Conservation (phyloP, 2,113 vertebrate species). For the Loxodonta africana region DNA sequence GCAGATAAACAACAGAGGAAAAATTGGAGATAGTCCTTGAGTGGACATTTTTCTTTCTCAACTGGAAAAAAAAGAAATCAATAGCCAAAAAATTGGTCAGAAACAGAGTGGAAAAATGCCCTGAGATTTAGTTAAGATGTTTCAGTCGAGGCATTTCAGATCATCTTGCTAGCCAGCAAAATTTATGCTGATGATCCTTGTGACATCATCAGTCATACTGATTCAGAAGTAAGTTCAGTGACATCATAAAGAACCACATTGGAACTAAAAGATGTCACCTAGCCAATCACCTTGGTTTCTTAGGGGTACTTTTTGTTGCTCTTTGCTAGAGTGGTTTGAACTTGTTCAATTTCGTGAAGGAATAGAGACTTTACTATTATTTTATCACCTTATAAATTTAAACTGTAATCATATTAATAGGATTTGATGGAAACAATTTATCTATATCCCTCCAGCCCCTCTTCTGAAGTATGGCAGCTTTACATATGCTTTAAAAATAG, state of each 20-base stretch:
- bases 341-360: constrained; percentile 44
- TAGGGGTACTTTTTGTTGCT: background rate
- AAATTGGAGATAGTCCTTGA: constrained; percentile 10
- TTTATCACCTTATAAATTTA: constrained; percentile 14
- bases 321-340: constrained; percentile 8
- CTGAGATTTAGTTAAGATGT: background rate
- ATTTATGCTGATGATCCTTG: background rate
- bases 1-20: constrained; percentile 70
- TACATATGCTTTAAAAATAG: background rate
- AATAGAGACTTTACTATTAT: constrained; percentile 20
- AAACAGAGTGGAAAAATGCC: constrained; percentile 32
- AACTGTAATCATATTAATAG: background rate
- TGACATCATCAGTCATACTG: constrained; percentile 61
- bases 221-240: constrained; percentile 55
- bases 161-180: background rate
- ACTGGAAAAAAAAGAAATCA: constrained; percentile 6
- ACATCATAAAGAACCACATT: constrained; percentile 71
- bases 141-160: background rate
- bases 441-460: background rate
- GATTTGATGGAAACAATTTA: background rate
- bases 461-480: background rate
- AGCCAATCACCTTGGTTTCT: constrained; percentile 22
- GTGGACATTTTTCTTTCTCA: constrained; percentile 74
- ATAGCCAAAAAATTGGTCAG: constrained; percentile 45
- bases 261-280: constrained; percentile 3